Conservation (phyloP, 2,888 invertebrate genomes). For the Lathronympha strigana region DNA sequence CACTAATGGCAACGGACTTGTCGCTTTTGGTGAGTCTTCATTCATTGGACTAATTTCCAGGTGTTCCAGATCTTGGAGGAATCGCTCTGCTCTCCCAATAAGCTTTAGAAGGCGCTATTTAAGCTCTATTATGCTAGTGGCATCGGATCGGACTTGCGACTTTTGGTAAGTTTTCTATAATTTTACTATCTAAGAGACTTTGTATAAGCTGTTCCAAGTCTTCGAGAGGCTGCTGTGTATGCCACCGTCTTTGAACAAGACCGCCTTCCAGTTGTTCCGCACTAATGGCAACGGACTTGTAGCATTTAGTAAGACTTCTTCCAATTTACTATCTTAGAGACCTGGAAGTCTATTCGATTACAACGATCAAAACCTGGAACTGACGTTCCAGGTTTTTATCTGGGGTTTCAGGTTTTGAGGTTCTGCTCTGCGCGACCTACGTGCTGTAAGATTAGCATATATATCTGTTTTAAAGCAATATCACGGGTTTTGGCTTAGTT, state of each 20-base stretch:
- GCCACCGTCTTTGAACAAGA: slow-evolving; percentile 98
- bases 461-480: too few species aligned
- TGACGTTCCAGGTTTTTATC: too few species aligned
- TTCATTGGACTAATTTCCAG: not conserved
- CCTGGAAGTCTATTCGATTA: too few species aligned
- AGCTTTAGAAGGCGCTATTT: not conserved
- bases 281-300: slow-evolving; percentile 98
- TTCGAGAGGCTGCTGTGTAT: slow-evolving; percentile 99
- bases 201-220: slow-evolving; percentile 99
- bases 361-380: too few species aligned
- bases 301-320: slow-evolving; percentile 90
- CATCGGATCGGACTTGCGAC: too few species aligned
- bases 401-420: too few species aligned
- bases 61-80: not conserved
- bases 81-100: not conserved
- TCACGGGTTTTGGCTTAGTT: too few species aligned
- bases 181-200: too few species aligned
- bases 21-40: slow-evolving; percentile 92
- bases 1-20: slow-evolving; percentile 97
- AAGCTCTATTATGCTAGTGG: not conserved
- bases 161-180: too few species aligned
- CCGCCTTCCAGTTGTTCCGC: slow-evolving; percentile 99
- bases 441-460: too few species aligned
- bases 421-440: too few species aligned
- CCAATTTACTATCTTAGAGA: not conserved